phyloP scores from a whole-genome alignment of 2,797 vertebrate genomes.

The Acipenser oxyrinchus region DNA sequence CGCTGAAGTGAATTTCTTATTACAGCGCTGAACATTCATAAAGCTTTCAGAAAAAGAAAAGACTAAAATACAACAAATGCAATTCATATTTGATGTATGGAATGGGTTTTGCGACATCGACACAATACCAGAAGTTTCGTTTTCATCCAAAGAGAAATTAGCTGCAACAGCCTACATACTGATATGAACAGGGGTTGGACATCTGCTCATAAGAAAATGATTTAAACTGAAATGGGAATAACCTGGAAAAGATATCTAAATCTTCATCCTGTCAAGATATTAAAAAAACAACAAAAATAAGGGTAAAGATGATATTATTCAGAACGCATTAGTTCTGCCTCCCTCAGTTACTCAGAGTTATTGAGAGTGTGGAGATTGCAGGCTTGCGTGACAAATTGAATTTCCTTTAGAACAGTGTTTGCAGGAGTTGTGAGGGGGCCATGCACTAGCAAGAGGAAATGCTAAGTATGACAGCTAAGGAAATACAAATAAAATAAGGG shows the following conservation, averaged over 20 bases:
- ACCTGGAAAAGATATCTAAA: too few relatives aligned
- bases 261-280: too few relatives aligned
- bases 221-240: too few relatives aligned
- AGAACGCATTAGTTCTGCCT: too few relatives aligned
- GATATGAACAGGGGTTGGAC: too few relatives aligned
- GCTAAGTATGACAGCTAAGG: not conserved
- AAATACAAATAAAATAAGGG: not conserved
- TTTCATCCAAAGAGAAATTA: too few relatives aligned
- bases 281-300: too few relatives aligned
- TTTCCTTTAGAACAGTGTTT: constrained; percentile 2
- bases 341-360: not conserved
- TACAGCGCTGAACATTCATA: constrained; percentile 1
- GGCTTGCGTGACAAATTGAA: constrained; percentile 4
- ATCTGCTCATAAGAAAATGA: too few relatives aligned
- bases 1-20: not conserved
- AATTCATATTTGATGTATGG: not conserved
- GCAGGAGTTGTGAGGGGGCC: constrained; percentile 2
- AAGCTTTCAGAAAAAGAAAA: not conserved
- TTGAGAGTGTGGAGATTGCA: not conserved
- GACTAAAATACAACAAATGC: not conserved
- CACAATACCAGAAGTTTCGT: too few relatives aligned
- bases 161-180: too few relatives aligned
- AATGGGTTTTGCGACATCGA: not conserved
- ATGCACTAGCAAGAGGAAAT: not conserved
- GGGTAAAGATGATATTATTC: too few relatives aligned